phyloP scores from a whole-genome alignment of 2,888 invertebrate genomes.

The Nezara viridula region DNA sequence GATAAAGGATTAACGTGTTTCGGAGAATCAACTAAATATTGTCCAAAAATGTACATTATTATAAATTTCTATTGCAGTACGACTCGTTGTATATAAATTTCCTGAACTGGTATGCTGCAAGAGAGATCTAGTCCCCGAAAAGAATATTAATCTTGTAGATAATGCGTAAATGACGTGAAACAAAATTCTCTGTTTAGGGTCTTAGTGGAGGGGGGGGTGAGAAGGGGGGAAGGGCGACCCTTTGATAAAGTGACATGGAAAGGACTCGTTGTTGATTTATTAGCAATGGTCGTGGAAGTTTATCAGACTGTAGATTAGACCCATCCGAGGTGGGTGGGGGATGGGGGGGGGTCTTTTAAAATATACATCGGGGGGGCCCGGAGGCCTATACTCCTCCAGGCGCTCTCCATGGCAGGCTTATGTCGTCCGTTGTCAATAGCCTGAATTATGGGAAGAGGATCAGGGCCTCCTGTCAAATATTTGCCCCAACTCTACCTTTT shows the following conservation, averaged over 20 bases:
- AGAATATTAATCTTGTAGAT: neutral
- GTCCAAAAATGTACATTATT: too few relatives aligned
- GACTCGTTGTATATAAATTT: neutral
- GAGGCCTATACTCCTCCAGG: fast-evolving
- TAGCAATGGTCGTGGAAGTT: neutral
- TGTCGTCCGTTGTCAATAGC: neutral
- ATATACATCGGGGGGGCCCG: neutral
- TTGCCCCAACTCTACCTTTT: neutral
- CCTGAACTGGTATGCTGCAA: neutral
- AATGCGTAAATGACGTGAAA: neutral
- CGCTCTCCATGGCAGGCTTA: neutral
- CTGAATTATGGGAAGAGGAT: neutral
- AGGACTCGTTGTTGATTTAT: neutral
- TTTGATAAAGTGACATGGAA: neutral
- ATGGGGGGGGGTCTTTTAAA: neutral
- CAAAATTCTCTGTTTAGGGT: neutral
- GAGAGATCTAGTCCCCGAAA: neutral
- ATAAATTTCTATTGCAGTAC: too few relatives aligned
- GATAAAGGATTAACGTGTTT: too few relatives aligned
- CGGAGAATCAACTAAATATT: too few relatives aligned
- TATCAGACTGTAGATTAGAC: neutral
- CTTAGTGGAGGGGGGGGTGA: neutral
- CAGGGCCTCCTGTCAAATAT: neutral
- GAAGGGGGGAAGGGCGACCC: neutral
- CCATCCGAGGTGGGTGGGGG: neutral